These are phyloP conservation scores for Dolichallabes microphthalmus DNA, from an alignment of 2,113 vertebrate genomes.

Conservation along the genomic window DNA sequence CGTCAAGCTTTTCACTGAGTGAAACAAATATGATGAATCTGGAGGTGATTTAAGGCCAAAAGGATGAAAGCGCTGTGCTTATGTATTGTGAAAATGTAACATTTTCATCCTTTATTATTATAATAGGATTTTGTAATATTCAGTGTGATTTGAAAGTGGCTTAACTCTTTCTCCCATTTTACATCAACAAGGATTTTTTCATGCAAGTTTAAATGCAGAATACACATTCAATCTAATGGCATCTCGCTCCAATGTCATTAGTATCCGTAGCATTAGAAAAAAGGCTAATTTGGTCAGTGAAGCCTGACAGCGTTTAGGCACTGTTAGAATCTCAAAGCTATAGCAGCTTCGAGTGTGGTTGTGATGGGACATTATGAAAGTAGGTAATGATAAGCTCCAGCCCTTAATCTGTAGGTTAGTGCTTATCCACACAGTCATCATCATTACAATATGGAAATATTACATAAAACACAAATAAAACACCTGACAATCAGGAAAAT, in stretches of 20 bases:
- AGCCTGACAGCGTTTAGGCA: slow-evolving; percentile 55
- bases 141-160: slow-evolving; percentile 12
- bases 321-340: slow-evolving; percentile 41
- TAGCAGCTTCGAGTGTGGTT: slow-evolving; percentile 32
- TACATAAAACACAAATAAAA: slow-evolving; percentile 58
- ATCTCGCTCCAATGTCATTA: slow-evolving; percentile 41
- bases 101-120: not conserved
- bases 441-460: slow-evolving; percentile 50
- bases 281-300: slow-evolving; percentile 54
- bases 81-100: not conserved
- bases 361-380: slow-evolving; percentile 46
- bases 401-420: slow-evolving; percentile 45
- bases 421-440: slow-evolving; percentile 41
- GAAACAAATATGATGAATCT: not conserved
- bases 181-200: slow-evolving; percentile 18
- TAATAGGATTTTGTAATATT: slow-evolving; percentile 5
- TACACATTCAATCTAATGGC: slow-evolving; percentile 34
- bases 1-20: not conserved
- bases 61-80: not conserved
- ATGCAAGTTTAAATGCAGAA: slow-evolving; percentile 38
- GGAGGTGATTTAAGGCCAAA: not conserved
- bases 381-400: slow-evolving; percentile 45
- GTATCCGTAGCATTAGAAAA: slow-evolving; percentile 52
- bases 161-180: slow-evolving; percentile 30
- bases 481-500: slow-evolving; percentile 57